Evolutionary conservation across 1,140 invertebrate species (phyloP).

Genomic region (Bicyclus anynana): DNA sequence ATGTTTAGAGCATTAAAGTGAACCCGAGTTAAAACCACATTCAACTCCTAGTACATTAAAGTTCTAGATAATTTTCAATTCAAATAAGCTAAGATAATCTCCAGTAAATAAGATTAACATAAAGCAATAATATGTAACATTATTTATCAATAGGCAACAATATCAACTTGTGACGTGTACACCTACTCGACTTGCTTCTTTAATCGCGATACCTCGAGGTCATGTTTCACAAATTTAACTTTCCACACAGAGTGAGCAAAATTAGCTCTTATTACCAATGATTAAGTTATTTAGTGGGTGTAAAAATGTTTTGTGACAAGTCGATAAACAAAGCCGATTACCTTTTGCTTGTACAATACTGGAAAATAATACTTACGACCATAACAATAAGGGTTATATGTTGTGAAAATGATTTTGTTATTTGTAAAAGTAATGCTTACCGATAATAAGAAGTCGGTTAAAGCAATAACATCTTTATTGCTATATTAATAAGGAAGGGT

Average conservation of each 20-base stretch:
- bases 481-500: neutral
- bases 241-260: neutral
- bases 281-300: neutral
- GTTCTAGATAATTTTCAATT: constrained; percentile 16
- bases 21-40: neutral
- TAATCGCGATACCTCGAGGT: constrained; percentile 16
- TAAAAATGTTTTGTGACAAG: constrained; percentile 2
- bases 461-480: constrained; percentile 7
- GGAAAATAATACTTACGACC: neutral
- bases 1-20: neutral
- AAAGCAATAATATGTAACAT: constrained; percentile 15
- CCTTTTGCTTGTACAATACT: neutral
- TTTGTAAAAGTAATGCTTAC: constrained; percentile 3
- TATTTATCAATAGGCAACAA: constrained; percentile 18
- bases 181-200: neutral
- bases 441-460: constrained; percentile 6
- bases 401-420: neutral
- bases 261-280: neutral
- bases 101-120: constrained; percentile 16
- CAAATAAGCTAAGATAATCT: constrained; percentile 17
- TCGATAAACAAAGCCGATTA: constrained; percentile 5
- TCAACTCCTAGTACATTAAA: neutral
- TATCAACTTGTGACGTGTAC: constrained; percentile 13
- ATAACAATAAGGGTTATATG: neutral
- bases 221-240: neutral